Percentiles rank a stretch among this genome's conserved stretches.
Evolutionary conservation across 2,113 vertebrate species (phyloP).

Genomic region (Australoheros scitulus): DNA sequence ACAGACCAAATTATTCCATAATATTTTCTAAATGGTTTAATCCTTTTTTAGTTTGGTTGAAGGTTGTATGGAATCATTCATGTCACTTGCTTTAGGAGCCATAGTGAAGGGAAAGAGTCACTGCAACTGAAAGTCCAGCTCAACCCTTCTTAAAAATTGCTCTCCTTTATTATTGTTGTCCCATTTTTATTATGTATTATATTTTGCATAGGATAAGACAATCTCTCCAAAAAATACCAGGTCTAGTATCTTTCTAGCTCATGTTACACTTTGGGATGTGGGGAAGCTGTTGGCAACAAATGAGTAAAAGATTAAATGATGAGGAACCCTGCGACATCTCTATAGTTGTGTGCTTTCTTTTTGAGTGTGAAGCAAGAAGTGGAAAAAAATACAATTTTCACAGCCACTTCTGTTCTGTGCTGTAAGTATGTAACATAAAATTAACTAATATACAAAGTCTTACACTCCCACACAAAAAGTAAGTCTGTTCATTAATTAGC

Average conservation of each 20-base stretch:
- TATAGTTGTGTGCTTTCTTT: not conserved
- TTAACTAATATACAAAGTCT: too few relatives aligned
- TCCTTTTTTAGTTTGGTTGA: slow-evolving; percentile 1
- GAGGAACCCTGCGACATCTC: too few relatives aligned
- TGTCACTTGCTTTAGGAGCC: not conserved
- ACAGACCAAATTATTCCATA: slow-evolving; percentile 69
- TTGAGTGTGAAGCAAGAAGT: not conserved
- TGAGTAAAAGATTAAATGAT: not conserved
- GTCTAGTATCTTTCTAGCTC: not conserved
- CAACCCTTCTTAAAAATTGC: not conserved
- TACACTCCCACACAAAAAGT: too few relatives aligned
- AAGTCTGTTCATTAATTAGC: too few relatives aligned
- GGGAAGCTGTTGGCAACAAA: not conserved
- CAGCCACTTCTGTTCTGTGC: too few relatives aligned
- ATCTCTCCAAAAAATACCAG: not conserved
- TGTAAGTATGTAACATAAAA: too few relatives aligned
- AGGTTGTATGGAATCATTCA: slow-evolving; percentile 12
- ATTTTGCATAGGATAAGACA: not conserved
- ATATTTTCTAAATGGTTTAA: slow-evolving; percentile 55
- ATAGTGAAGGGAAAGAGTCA: not conserved
- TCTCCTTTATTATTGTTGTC: not conserved
- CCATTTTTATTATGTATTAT: too few relatives aligned
- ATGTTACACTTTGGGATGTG: not conserved
- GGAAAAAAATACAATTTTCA: not conserved
- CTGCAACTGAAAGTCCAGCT: too few relatives aligned